These are phyloP conservation scores for Pristiophorus japonicus DNA, from an alignment of 2,113 vertebrate genomes.

Conservation along the genomic window DNA sequence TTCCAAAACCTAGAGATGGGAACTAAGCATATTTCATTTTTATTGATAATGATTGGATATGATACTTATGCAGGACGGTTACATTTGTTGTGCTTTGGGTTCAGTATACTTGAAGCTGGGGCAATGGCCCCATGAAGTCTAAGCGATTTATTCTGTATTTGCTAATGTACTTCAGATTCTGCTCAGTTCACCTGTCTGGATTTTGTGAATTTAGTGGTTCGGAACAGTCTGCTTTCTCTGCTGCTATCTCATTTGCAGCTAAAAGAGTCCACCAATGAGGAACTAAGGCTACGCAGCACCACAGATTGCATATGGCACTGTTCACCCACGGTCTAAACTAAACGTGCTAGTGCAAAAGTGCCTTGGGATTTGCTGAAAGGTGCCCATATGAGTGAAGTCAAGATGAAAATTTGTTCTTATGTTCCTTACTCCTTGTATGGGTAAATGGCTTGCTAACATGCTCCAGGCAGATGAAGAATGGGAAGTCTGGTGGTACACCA, in stretches of 20 bases:
- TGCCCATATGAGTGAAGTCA: not conserved
- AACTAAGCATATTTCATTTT: not conserved
- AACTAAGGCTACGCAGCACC: not conserved
- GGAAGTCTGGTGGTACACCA: not conserved
- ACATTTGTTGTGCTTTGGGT: not conserved
- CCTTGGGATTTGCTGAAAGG: not conserved
- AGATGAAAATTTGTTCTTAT: not conserved
- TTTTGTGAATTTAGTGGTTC: not conserved
- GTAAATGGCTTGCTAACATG: not conserved
- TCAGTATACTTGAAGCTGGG: not conserved
- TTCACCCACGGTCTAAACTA: not conserved
- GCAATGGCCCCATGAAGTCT: not conserved
- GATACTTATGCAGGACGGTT: not conserved
- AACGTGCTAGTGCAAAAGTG: not conserved
- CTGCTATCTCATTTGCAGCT: not conserved
- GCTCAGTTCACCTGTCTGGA: too few species aligned
- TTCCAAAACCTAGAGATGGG: not conserved
- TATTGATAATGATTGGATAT: not conserved
- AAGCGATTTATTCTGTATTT: not conserved
- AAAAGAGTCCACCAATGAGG: not conserved
- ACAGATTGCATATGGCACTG: not conserved
- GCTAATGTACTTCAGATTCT: too few species aligned
- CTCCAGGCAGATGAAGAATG: not conserved
- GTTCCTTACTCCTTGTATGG: not conserved
- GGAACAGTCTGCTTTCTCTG: not conserved